A percentile compares a stretch with the other conserved stretches of the same genome.
These are phyloP conservation scores for Anthonomus grandis DNA, from an alignment of 1,140 invertebrate genomes.

Conservation along the genomic window DNA sequence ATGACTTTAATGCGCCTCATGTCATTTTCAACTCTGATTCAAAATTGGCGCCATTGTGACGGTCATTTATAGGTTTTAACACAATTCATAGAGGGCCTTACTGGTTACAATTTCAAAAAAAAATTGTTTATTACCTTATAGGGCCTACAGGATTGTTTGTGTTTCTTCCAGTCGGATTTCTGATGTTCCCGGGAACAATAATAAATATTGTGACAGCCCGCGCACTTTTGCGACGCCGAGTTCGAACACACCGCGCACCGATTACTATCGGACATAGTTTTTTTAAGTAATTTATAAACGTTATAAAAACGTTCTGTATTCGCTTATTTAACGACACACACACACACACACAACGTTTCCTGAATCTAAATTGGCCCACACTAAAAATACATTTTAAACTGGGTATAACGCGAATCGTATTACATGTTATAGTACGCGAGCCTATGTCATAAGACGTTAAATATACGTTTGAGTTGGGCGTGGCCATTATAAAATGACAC, in stretches of 20 bases:
- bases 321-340: background rate
- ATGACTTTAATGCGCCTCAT: background rate
- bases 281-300: background rate
- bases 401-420: no score
- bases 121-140: slow-evolving; percentile 38
- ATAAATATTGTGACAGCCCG: slow-evolving; percentile 50
- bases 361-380: slow-evolving; percentile 11
- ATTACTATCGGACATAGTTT: slow-evolving; percentile 21
- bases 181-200: slow-evolving; percentile 62
- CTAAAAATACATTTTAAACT: slow-evolving; percentile 18
- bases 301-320: background rate
- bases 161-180: slow-evolving; percentile 53
- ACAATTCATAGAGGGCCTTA: no score
- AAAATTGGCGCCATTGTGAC: no score
- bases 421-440: no score
- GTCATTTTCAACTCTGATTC: no score
- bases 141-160: slow-evolving; percentile 61
- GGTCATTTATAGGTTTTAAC: no score
- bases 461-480: no score
- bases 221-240: slow-evolving; percentile 36
- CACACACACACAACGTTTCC: slow-evolving; percentile 13
- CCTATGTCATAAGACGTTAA: no score
- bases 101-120: no score
- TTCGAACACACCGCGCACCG: slow-evolving; percentile 36
- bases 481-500: no score